A percentile compares a stretch with the other conserved stretches of the same genome.
Evolutionary conservation across 1,140 invertebrate genomes (phyloP).

Genomic region (Heliconius eleuchia): DNA sequence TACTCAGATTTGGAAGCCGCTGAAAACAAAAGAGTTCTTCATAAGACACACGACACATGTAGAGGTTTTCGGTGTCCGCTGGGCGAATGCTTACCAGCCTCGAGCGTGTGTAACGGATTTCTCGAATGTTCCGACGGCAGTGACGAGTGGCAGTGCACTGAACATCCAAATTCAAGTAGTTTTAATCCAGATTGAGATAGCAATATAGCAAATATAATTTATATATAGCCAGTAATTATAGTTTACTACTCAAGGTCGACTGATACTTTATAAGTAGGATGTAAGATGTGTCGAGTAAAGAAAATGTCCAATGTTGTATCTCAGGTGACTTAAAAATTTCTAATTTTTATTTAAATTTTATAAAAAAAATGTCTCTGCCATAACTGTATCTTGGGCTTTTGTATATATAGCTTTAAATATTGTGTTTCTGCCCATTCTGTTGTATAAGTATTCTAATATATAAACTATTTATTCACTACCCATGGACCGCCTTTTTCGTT

Average conservation of each 20-base stretch:
- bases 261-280: conserved; percentile 74
- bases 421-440: conserved; percentile 50
- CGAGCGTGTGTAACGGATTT: conserved; percentile 88
- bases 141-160: conserved; percentile 83
- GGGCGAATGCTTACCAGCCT: conserved; percentile 87
- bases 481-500: conserved; percentile 77
- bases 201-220: conserved; percentile 26
- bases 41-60: conserved; percentile 77
- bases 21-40: conserved; percentile 61
- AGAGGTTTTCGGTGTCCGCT: conserved; percentile 88
- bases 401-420: conserved; percentile 66
- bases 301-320: background rate
- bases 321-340: conserved; percentile 2
- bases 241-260: conserved; percentile 64
- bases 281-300: conserved; percentile 39
- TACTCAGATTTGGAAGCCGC: conserved; percentile 73
- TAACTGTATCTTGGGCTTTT: conserved; percentile 48
- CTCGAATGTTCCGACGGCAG: conserved; percentile 89
- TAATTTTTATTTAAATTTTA: background rate
- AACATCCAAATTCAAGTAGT: conserved; percentile 48
- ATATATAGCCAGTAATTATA: conserved; percentile 63
- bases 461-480: conserved; percentile 69
- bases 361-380: conserved; percentile 50
- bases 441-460: conserved; percentile 54
- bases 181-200: conserved; percentile 54